A percentile compares a stretch with the other conserved stretches of the same genome.
These are phyloP conservation scores for Amphipyra berbera DNA, from an alignment of 2,888 invertebrate species.

Conservation along the genomic window DNA sequence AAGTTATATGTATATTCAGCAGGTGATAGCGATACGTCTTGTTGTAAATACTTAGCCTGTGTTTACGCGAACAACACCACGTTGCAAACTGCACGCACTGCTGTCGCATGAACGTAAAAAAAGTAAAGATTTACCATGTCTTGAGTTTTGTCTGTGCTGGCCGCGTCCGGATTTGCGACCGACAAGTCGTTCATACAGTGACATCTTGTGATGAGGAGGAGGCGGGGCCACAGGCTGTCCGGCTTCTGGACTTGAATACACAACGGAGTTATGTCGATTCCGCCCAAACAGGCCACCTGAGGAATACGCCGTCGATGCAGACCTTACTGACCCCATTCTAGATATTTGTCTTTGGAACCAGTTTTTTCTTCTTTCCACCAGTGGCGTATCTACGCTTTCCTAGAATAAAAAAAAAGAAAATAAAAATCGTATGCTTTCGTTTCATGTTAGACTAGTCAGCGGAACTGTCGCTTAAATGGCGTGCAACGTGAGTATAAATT, in stretches of 20 bases:
- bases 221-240: constrained; percentile 80
- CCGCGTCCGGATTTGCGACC: constrained; percentile 94
- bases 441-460: too few relatives aligned
- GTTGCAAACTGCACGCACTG: neutral
- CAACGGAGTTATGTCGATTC: constrained; percentile 94
- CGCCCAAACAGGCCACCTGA: constrained; percentile 93
- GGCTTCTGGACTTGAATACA: constrained; percentile 91
- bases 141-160: constrained; percentile 90
- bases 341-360: constrained; percentile 97
- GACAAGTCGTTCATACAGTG: constrained; percentile 95
- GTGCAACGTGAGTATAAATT: too few relatives aligned
- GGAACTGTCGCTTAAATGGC: too few relatives aligned
- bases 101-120: neutral
- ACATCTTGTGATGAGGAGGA: constrained; percentile 92
- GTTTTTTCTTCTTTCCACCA: constrained; percentile 95
- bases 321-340: constrained; percentile 95
- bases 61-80: neutral
- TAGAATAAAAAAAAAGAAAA: constrained; percentile 69
- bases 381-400: constrained; percentile 97
- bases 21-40: too few relatives aligned
- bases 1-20: too few relatives aligned
- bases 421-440: neutral
- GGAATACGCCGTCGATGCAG: constrained; percentile 96
- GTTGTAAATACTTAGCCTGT: too few relatives aligned
- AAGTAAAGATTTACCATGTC: constrained; percentile 89